These are phyloP conservation scores for Microtus ochrogaster DNA, from an alignment of 2,113 vertebrate species.

Conservation along the genomic window DNA sequence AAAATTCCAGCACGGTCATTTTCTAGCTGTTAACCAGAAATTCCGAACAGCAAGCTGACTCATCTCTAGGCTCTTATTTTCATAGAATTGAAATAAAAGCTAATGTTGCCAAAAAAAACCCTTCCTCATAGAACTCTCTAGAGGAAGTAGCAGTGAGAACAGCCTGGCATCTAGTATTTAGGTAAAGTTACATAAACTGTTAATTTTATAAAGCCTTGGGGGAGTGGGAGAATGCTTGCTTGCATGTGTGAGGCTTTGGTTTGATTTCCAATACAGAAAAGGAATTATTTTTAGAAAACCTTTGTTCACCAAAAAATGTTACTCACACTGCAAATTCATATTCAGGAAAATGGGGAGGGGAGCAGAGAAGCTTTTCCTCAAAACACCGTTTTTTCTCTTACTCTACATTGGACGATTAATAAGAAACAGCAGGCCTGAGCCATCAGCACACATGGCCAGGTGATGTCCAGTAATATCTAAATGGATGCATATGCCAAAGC, in stretches of 20 bases:
- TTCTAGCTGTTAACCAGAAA: background rate
- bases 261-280: background rate
- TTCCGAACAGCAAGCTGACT: background rate
- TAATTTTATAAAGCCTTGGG: background rate
- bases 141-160: background rate
- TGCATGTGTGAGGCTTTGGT: background rate
- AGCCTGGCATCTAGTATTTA: background rate
- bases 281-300: background rate
- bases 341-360: background rate
- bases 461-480: background rate
- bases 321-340: background rate
- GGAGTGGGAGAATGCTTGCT: background rate
- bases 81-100: background rate
- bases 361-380: background rate
- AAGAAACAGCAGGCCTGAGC: background rate
- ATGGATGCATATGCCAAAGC: background rate
- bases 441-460: background rate
- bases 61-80: background rate
- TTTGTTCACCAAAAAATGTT: background rate
- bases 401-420: background rate
- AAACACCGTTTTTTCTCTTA: background rate
- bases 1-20: background rate
- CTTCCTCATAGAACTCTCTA: background rate
- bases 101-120: background rate
- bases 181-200: background rate